phyloP scores from a whole-genome alignment of 2,797 vertebrate genomes.

The Chrosomus eos region DNA sequence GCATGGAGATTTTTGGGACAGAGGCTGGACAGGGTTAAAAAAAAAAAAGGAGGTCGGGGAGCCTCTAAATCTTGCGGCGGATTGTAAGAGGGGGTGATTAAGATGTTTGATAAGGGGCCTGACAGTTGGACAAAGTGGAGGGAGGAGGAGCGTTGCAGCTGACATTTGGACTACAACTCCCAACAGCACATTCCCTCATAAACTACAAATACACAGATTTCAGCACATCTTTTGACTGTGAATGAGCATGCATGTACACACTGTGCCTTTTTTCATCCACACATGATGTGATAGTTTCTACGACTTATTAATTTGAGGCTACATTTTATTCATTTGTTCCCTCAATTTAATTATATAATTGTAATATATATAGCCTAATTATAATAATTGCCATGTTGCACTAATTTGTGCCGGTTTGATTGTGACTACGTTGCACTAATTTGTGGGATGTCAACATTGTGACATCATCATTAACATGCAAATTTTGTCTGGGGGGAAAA shows the following conservation, averaged over 20 bases:
- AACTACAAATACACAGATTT: constrained; percentile 26
- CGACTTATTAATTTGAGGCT: not conserved
- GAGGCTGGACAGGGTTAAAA: constrained; percentile 9
- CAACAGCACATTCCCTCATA: not conserved
- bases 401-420: not conserved
- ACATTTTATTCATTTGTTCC: not conserved
- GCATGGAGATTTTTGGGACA: constrained; percentile 9
- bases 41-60: constrained; percentile 10
- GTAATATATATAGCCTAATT: too few relatives aligned
- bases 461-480: not conserved
- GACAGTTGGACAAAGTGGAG: not conserved
- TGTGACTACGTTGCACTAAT: not conserved
- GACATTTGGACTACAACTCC: constrained; percentile 44
- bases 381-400: not conserved
- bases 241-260: not conserved
- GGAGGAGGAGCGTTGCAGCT: not conserved
- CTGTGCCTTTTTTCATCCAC: not conserved
- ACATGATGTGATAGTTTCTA: not conserved
- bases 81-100: constrained; percentile 40
- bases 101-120: constrained; percentile 9
- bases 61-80: constrained; percentile 41
- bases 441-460: not conserved
- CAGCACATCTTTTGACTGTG: not conserved
- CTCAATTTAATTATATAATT: not conserved
- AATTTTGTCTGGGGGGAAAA: not conserved